Conservation (phyloP, 2,888 invertebrate species). For the Drosophila yooni region DNA sequence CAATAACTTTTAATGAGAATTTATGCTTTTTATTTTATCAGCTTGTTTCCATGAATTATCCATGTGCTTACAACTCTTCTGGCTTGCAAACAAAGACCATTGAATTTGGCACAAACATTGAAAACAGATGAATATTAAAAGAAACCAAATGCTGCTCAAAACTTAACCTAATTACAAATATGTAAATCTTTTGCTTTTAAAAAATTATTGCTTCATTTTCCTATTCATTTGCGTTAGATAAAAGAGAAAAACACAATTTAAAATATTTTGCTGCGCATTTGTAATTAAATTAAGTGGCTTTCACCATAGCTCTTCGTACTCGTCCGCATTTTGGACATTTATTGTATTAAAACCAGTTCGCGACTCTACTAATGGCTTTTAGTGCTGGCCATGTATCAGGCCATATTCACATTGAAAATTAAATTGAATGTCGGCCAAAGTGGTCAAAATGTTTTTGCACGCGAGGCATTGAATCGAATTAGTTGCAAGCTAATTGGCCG, state of each 20-base stretch:
- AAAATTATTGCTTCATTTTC: not conserved
- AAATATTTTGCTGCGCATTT: not conserved
- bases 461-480: constrained; percentile 59
- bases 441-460: constrained; percentile 4
- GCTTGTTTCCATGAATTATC: constrained; percentile 41
- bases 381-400: constrained; percentile 23
- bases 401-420: constrained; percentile 45
- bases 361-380: constrained; percentile 51
- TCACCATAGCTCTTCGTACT: not conserved
- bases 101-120: not conserved
- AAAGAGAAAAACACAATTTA: not conserved
- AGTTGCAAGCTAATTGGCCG: constrained; percentile 63
- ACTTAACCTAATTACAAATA: not conserved
- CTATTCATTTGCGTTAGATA: not conserved
- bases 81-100: not conserved
- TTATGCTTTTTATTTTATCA: constrained; percentile 63
- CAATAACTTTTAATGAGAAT: constrained; percentile 76
- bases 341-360: constrained; percentile 41
- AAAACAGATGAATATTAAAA: not conserved
- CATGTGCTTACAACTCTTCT: constrained; percentile 26
- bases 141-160: not conserved
- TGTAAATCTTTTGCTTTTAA: not conserved
- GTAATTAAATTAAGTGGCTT: not conserved
- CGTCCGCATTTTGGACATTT: constrained; percentile 9
- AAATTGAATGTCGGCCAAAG: constrained; percentile 41